Base-by-base conservation (phyloP, 2,888 invertebrate genomes). In the Strigamia crassipes region DNA sequence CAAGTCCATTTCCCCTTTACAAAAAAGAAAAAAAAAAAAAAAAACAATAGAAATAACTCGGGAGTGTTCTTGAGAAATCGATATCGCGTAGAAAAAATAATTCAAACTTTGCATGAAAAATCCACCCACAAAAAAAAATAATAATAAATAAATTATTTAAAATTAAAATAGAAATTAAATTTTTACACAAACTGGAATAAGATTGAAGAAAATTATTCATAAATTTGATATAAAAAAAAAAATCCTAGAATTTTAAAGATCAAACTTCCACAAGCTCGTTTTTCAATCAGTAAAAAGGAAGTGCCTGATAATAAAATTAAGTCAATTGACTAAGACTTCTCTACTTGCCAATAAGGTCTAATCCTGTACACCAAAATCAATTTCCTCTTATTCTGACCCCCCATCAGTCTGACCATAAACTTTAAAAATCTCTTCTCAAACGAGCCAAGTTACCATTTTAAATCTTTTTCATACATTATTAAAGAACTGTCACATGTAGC, bases 251-350 rank as follows among this genome's bases (percentile, higher is more conserved):
- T 10, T 66, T 66, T 8, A 66, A 18, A 12, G 12, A 12, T 18
- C 0, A 73, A 73, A 31, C 23, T 27, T 12, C 21, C 38, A 2
- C 38, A 38, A 10, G 1, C 73, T 12, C 31, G 12, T 23, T 73
- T 73, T 73, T 73, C 73, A 73, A 73, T 73, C 73, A 73, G 56
- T 56, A 56, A 56, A 56, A 56, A 56, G 73, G 73, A 73, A 73
- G 73, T 73, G 31, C 27, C 27, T 31, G 73, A 73, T 73, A 73
- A 73, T 73, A 73, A 73, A 73, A 73, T 73, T 73, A 73, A 73
- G 73, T 73, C 73, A 73, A 73, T 73, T 73, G 73, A 73, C 73
- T 73, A 73, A 23, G 73, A 73, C 12, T 31, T 31, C 31, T 73
- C 31, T 73, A 27, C 66, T 66, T 73, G 73, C 73, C 73, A 73